Evolutionary conservation across 2,888 invertebrate genomes (phyloP).

Genomic region (Bibio marci): DNA sequence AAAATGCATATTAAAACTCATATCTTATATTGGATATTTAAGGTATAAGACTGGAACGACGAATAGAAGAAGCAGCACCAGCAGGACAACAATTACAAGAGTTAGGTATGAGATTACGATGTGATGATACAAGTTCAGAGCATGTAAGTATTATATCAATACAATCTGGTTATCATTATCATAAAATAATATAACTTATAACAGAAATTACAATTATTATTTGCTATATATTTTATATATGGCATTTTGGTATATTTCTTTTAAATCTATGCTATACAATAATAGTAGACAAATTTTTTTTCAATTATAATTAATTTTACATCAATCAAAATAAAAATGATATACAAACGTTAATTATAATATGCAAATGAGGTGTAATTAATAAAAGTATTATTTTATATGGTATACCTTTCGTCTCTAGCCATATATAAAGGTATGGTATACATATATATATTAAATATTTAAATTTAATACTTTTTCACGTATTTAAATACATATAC

Average conservation of each 20-base stretch:
- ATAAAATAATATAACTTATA: no score
- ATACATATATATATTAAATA: no score
- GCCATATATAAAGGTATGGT: no score
- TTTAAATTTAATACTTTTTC: no score
- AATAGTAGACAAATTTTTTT: neutral
- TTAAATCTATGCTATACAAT: neutral
- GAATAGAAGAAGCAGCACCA: conserved; percentile 51
- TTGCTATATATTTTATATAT: neutral
- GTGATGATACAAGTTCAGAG: conserved; percentile 39
- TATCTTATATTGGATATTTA: no score
- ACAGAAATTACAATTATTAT: neutral
- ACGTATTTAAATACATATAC: no score
- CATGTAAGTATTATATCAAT: conserved; percentile 24
- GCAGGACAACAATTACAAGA: conserved; percentile 51
- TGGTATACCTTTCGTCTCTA: no score
- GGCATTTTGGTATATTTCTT: neutral
- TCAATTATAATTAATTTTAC: conserved; percentile 3
- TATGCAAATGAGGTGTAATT: conserved; percentile 3
- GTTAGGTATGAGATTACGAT: conserved; percentile 33
- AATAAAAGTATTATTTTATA: neutral
- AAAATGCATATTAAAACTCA: no score
- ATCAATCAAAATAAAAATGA: conserved; percentile 2
- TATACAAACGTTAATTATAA: neutral
- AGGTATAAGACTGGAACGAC: conserved; percentile 39
- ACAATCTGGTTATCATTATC: neutral